Evolutionary conservation across 2,888 invertebrate species (phyloP).

Genomic region (Ephialtes manifestator): DNA sequence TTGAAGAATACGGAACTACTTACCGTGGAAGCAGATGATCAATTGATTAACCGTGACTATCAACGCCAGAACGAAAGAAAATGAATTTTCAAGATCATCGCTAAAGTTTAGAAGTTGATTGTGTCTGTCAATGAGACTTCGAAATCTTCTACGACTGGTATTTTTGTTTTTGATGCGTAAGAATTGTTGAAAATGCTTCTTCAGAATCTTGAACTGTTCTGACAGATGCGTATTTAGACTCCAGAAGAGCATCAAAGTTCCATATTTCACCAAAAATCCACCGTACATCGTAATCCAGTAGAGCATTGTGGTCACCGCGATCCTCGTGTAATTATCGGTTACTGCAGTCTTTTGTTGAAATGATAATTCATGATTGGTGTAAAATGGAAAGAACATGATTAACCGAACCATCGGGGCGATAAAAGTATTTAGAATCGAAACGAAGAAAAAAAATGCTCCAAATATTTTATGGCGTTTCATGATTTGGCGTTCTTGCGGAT

Average conservation of each 20-base stretch:
- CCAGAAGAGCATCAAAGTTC: too few species aligned
- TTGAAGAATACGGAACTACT: background rate
- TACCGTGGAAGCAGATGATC: background rate
- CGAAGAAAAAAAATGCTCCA: too few species aligned
- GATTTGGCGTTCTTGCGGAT: too few species aligned
- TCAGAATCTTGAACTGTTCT: background rate
- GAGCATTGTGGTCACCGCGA: too few species aligned
- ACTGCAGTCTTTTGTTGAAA: too few species aligned
- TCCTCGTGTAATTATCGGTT: too few species aligned
- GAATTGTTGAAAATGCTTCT: background rate
- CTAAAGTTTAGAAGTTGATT: background rate
- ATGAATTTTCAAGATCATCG: background rate
- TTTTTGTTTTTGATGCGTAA: background rate
- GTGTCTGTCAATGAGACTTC: background rate
- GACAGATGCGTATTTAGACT: too few species aligned
- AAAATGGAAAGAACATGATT: too few species aligned
- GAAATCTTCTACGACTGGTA: background rate
- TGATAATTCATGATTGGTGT: too few species aligned
- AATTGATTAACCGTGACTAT: background rate
- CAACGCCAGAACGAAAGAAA: background rate
- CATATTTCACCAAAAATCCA: background rate
- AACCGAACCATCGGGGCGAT: too few species aligned
- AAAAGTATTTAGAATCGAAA: too few species aligned
- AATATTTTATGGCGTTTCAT: too few species aligned
- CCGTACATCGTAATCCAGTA: background rate